A percentile compares a stretch with the other conserved stretches of the same genome.
Conservation (phyloP, 2,113 vertebrate genomes). For the Gambusia affinis region DNA sequence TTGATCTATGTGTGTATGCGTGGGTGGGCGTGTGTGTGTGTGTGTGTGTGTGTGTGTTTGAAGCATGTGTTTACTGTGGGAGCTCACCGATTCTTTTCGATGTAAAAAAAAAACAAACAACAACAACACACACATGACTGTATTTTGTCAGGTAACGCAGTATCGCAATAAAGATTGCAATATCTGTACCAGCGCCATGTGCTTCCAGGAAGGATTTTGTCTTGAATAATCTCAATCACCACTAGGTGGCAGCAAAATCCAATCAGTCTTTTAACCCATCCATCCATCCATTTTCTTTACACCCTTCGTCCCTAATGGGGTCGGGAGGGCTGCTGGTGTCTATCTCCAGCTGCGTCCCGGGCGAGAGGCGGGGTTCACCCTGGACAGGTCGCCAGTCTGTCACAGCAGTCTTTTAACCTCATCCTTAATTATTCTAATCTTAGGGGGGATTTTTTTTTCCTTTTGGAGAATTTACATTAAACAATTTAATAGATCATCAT, state of each 20-base stretch:
- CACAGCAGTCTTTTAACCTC: too few relatives aligned
- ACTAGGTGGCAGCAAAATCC: constrained; percentile 53
- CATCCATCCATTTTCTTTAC: too few relatives aligned
- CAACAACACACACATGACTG: constrained; percentile 45
- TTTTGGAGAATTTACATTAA: not conserved
- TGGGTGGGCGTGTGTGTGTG: not conserved
- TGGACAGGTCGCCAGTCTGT: too few relatives aligned
- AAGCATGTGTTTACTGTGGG: constrained; percentile 75
- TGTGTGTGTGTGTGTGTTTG: constrained; percentile 44
- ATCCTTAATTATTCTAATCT: not conserved
- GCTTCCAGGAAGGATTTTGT: not conserved
- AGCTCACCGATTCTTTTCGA: constrained; percentile 66
- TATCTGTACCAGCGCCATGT: constrained; percentile 34
- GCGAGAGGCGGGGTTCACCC: too few relatives aligned
- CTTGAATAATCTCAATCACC: constrained; percentile 27
- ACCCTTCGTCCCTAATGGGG: too few relatives aligned
- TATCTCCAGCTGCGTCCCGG: too few relatives aligned
- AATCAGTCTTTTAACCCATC: too few relatives aligned
- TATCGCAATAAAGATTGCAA: constrained; percentile 73
- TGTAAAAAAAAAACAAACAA: constrained; percentile 36
- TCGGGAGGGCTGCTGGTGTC: too few relatives aligned
- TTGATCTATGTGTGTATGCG: constrained; percentile 59
- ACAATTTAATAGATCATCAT: not conserved
- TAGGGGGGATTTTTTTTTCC: not conserved
- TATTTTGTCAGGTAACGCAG: constrained; percentile 69